These are phyloP conservation scores for Gymnothorax reevesii DNA, from an alignment of 2,797 vertebrate genomes.

Conservation along the genomic window DNA sequence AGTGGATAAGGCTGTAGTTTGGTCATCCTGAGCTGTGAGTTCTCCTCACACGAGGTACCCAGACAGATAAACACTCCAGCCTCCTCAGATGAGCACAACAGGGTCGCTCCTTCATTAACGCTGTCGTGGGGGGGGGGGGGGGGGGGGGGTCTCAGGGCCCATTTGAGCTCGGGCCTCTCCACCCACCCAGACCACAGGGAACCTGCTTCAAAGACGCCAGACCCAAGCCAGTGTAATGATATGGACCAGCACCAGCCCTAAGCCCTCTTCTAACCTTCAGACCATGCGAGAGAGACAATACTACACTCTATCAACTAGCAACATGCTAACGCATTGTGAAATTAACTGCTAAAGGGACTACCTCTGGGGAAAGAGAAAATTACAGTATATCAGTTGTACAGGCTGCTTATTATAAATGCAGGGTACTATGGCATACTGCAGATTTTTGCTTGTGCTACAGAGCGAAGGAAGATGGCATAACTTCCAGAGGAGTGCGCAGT, in stretches of 20 bases:
- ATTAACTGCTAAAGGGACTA: background rate
- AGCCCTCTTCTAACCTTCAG: background rate
- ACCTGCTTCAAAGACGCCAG: background rate
- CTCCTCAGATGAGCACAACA: background rate
- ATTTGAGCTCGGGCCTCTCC: conserved; percentile 2
- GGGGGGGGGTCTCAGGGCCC: background rate
- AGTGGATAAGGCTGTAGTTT: background rate
- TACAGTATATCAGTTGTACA: background rate
- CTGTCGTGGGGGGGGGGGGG: background rate
- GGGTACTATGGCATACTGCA: background rate
- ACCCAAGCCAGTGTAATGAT: background rate
- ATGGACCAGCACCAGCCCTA: background rate
- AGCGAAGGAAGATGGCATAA: too few relatives aligned
- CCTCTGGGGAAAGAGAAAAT: background rate
- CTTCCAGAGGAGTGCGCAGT: background rate
- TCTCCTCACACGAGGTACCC: background rate
- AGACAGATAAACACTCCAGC: conserved; percentile 14
- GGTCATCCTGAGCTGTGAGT: background rate
- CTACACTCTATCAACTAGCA: background rate
- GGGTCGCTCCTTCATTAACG: background rate
- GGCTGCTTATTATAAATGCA: background rate
- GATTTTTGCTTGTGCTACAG: background rate
- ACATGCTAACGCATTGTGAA: background rate
- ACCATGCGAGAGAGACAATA: background rate
- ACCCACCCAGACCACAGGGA: background rate